These are phyloP conservation scores for Cyprinodon brontotheroides DNA, from an alignment of 2,113 vertebrate genomes.

Conservation along the genomic window DNA sequence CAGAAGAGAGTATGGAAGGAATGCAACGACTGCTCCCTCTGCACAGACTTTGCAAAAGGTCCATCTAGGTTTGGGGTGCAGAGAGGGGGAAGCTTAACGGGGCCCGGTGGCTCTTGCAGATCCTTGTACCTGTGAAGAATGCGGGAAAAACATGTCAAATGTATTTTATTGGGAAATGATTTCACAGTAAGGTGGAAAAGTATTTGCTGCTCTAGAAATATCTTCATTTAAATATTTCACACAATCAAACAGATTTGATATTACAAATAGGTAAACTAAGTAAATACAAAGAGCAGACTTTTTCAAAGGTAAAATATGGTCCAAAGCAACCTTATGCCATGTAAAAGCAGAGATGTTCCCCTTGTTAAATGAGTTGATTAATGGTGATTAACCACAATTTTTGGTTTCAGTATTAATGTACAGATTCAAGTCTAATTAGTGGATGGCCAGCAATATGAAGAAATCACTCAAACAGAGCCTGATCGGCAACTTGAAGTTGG, in stretches of 20 bases:
- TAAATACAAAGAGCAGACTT: too few species aligned
- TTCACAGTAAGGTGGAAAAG: too few species aligned
- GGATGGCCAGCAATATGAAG: too few species aligned
- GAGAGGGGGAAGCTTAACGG: constrained; percentile 89
- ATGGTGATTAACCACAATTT: background rate
- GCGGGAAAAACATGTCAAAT: background rate
- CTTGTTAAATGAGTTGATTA: background rate
- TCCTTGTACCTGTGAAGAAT: constrained; percentile 87
- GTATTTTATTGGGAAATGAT: too few species aligned
- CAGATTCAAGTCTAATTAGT: background rate
- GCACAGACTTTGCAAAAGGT: constrained; percentile 93
- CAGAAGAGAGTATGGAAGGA: constrained; percentile 99
- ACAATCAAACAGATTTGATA: too few species aligned
- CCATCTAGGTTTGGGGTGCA: constrained; percentile 98
- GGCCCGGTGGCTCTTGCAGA: constrained; percentile 88
- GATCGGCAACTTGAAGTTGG: too few species aligned
- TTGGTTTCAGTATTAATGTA: background rate
- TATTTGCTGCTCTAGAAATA: too few species aligned
- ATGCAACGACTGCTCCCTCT: constrained; percentile 95
- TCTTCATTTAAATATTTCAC: too few species aligned
- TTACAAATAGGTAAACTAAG: too few species aligned
- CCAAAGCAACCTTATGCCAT: too few species aligned
- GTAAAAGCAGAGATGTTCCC: background rate
- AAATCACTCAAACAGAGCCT: background rate
- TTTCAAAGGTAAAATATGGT: too few species aligned